Evolutionary conservation across 1,140 invertebrate species (phyloP).

Genomic region (Diprion similis): DNA sequence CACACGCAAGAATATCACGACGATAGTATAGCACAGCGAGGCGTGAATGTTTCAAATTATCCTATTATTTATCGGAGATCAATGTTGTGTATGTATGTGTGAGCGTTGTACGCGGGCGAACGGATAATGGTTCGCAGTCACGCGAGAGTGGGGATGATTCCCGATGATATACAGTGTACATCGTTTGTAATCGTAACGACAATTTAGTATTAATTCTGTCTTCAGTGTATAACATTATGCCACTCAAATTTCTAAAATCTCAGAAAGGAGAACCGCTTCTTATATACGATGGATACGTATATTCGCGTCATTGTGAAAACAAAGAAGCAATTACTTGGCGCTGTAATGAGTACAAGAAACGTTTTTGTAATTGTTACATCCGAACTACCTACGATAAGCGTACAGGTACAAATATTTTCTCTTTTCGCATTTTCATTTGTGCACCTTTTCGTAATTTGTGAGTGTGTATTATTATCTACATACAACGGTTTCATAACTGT

Average conservation of each 20-base stretch:
- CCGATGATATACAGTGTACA: too few relatives aligned
- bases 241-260: slow-evolving; percentile 14
- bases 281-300: slow-evolving; percentile 13
- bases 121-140: too few relatives aligned
- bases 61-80: too few relatives aligned
- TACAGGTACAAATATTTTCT: background rate
- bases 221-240: background rate
- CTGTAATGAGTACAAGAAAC: slow-evolving; percentile 14
- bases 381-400: slow-evolving; percentile 15
- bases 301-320: slow-evolving; percentile 11
- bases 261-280: slow-evolving; percentile 21
- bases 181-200: too few relatives aligned
- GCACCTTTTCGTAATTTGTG: slow-evolving; percentile 5
- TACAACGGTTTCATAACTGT: too few relatives aligned
- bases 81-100: too few relatives aligned
- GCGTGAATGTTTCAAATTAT: too few relatives aligned
- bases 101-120: too few relatives aligned
- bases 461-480: background rate
- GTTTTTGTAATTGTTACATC: background rate
- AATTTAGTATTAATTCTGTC: slow-evolving; percentile 14
- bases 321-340: slow-evolving; percentile 12
- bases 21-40: too few relatives aligned
- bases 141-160: too few relatives aligned
- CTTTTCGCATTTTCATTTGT: too few relatives aligned
- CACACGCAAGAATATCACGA: too few relatives aligned